A percentile compares a stretch with the other conserved stretches of the same genome.
These are phyloP conservation scores for Ochlodes sylvanus DNA, from an alignment of 2,888 invertebrate genomes.

Conservation along the genomic window DNA sequence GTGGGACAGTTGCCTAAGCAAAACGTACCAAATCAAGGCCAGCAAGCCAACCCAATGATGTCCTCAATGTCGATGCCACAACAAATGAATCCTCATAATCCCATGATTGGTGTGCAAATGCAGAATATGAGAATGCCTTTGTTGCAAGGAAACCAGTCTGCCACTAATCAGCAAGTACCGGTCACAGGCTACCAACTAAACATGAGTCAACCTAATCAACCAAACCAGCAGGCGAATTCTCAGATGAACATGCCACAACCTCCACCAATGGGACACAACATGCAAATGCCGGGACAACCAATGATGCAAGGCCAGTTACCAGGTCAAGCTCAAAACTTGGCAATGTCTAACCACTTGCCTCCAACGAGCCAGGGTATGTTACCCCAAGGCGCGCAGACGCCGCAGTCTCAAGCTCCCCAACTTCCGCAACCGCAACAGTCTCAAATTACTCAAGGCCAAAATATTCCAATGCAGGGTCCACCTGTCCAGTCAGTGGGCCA, in stretches of 20 bases:
- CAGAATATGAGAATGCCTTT: conserved; percentile 74
- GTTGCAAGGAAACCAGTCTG: conserved; percentile 64
- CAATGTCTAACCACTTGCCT: conserved; percentile 48
- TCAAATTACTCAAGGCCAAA: conserved; percentile 54
- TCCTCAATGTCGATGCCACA: conserved; percentile 65
- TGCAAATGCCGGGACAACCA: conserved; percentile 44
- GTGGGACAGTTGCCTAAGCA: conserved; percentile 56
- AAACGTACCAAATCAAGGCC: conserved; percentile 62
- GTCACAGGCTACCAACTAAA: conserved; percentile 64
- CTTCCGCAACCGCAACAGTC: conserved; percentile 49
- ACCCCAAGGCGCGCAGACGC: conserved; percentile 52
- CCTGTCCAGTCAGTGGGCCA: conserved; percentile 54
- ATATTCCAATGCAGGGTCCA: conserved; percentile 56
- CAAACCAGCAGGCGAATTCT: conserved; percentile 55
- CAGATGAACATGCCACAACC: conserved; percentile 55
- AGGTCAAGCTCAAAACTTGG: conserved; percentile 53
- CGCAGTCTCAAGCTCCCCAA: conserved; percentile 46
- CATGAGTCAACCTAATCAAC: conserved; percentile 57
- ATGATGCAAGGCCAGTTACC: conserved; percentile 54
- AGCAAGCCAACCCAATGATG: conserved; percentile 54
- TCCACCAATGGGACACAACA: conserved; percentile 46
- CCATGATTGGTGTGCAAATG: conserved; percentile 72
- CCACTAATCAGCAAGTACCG: conserved; percentile 60
- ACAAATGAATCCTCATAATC: conserved; percentile 65
- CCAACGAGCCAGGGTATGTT: conserved; percentile 52